These are phyloP conservation scores for Mimumesa dahlbomi DNA, from an alignment of 2,888 invertebrate genomes.

Conservation along the genomic window DNA sequence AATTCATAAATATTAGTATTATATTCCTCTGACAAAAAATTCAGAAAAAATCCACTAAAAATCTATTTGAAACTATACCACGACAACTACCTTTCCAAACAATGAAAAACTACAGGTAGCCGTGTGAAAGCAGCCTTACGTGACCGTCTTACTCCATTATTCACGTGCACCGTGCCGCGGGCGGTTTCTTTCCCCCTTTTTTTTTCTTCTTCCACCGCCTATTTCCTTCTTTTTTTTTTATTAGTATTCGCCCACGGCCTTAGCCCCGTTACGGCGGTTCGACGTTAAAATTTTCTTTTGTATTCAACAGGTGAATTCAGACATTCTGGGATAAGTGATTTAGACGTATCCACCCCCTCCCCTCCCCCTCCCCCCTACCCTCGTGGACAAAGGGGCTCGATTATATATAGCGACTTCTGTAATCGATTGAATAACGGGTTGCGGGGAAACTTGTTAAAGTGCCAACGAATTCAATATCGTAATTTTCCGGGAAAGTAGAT, in stretches of 20 bases:
- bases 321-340: constrained; percentile 57
- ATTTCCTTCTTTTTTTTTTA: no score
- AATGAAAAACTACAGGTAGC: neutral
- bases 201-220: neutral
- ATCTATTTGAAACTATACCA: no score
- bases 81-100: no score
- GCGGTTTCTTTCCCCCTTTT: constrained; percentile 35
- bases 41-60: no score
- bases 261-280: constrained; percentile 23
- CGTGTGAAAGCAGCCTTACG: constrained; percentile 13
- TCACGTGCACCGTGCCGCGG: constrained; percentile 42
- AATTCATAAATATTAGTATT: no score
- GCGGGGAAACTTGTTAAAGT: constrained; percentile 43
- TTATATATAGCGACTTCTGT: constrained; percentile 22
- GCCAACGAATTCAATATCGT: constrained; percentile 56
- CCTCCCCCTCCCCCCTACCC: no score
- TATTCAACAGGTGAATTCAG: constrained; percentile 61
- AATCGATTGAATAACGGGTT: constrained; percentile 38
- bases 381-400: constrained; percentile 44
- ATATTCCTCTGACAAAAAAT: no score
- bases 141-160: constrained; percentile 51
- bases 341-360: constrained; percentile 53
- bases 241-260: neutral
- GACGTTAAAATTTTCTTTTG: constrained; percentile 49
- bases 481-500: constrained; percentile 54